Evolutionary conservation across 2,797 vertebrate species (phyloP).

Genomic region (Harpagifer antarcticus): DNA sequence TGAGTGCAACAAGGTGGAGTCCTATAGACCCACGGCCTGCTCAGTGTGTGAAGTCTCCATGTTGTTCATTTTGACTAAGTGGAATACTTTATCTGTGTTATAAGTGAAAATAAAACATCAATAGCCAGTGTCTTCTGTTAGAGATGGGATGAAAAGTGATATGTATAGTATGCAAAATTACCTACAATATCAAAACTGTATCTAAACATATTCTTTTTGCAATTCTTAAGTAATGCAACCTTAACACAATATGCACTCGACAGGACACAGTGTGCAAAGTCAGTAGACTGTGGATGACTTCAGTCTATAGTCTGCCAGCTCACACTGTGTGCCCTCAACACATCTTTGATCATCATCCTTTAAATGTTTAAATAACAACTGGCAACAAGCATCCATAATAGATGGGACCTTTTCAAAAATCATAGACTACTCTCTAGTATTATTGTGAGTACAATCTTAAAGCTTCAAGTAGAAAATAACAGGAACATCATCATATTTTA

Average conservation of each 20-base stretch:
- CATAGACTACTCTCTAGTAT: not conserved
- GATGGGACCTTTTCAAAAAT: constrained; percentile 18
- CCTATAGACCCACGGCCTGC: constrained; percentile 26
- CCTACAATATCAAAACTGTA: not conserved
- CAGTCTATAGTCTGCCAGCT: constrained; percentile 1
- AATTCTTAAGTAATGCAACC: not conserved
- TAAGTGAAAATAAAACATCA: not conserved
- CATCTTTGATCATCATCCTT: constrained; percentile 15
- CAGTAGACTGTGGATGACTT: not conserved
- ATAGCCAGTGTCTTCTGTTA: not conserved
- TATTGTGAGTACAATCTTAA: not conserved
- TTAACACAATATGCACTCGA: not conserved
- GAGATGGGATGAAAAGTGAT: not conserved
- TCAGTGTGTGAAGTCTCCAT: constrained; percentile 13
- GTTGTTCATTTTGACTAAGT: constrained; percentile 16
- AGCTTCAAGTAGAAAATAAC: not conserved
- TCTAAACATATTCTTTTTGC: fast-evolving
- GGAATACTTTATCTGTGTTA: not conserved
- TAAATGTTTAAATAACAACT: constrained; percentile 5
- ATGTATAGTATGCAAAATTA: not conserved
- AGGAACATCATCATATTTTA: not conserved
- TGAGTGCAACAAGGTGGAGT: constrained; percentile 69
- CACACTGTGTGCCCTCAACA: constrained; percentile 10
- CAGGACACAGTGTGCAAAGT: not conserved
- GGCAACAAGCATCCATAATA: constrained; percentile 18